phyloP scores from a whole-genome alignment of 2,888 invertebrate species.

The Cataglyphis cursor region DNA sequence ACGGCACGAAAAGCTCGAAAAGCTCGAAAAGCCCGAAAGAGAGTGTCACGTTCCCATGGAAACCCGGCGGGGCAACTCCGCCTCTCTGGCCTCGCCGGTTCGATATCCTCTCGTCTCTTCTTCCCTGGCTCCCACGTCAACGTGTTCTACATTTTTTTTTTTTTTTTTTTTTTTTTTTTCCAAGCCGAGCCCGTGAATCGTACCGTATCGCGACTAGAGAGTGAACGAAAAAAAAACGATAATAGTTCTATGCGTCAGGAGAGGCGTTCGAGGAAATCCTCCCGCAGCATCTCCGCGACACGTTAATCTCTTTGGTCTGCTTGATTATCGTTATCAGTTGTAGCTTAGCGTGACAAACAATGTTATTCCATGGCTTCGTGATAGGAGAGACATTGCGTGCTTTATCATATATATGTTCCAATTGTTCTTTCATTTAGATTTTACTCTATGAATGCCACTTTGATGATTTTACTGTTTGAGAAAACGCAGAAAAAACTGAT shows the following conservation, averaged over 20 bases:
- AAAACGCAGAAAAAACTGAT: neutral
- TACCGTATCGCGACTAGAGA: constrained; percentile 29
- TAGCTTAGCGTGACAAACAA: neutral
- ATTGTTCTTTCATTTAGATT: neutral
- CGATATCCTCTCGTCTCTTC: constrained; percentile 83
- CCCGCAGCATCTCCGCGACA: neutral
- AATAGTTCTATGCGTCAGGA: constrained; percentile 16
- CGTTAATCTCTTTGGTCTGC: constrained; percentile 15
- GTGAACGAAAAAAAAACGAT: constrained; percentile 18
- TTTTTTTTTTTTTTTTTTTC: constrained; percentile 18
- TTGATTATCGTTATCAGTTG: neutral
- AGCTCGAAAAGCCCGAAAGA: constrained; percentile 84
- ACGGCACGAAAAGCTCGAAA: constrained; percentile 83
- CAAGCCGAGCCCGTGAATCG: constrained; percentile 57
- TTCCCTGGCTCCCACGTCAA: constrained; percentile 76
- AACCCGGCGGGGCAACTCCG: constrained; percentile 85
- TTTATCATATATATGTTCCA: neutral
- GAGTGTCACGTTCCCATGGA: constrained; percentile 86
- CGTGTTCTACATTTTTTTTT: constrained; percentile 83
- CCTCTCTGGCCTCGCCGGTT: constrained; percentile 83
- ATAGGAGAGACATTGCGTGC: neutral
- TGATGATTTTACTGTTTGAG: neutral
- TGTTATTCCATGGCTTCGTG: neutral
- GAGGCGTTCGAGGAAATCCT: neutral
- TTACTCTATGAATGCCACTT: neutral